A percentile compares a stretch with the other conserved stretches of the same genome.
These are phyloP conservation scores for Linnaemya tessellans DNA, from an alignment of 2,888 invertebrate species.

Conservation along the genomic window DNA sequence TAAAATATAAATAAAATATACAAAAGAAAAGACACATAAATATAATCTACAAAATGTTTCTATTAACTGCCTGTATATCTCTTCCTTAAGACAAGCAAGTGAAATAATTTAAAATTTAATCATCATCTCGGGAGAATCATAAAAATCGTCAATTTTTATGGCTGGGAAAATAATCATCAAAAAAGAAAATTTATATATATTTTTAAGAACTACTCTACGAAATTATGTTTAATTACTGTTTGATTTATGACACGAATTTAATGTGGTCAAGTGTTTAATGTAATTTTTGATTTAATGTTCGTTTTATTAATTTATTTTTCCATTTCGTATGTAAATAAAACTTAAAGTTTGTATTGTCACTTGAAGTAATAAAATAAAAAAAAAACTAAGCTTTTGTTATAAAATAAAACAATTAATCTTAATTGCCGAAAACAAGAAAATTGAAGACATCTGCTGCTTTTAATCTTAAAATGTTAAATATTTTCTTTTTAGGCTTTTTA, in stretches of 20 bases:
- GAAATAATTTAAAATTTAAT: conserved; percentile 50
- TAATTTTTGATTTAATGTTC: neutral
- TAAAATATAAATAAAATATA: neutral
- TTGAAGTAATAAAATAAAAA: neutral
- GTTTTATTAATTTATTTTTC: neutral
- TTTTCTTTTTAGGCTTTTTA: no score
- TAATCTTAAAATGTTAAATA: no score
- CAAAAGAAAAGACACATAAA: conserved; percentile 43
- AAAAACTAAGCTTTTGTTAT: neutral
- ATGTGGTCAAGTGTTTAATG: neutral
- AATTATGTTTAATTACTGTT: neutral
- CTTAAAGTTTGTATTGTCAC: neutral
- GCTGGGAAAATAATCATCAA: neutral
- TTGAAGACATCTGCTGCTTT: no score
- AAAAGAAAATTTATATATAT: no score
- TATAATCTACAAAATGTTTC: conserved; percentile 55
- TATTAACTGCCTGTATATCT: conserved; percentile 39
- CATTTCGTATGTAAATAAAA: neutral
- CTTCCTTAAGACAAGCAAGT: neutral
- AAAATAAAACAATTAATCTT: neutral
- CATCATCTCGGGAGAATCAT: conserved; percentile 12
- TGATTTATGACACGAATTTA: conserved; percentile 12
- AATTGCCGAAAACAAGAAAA: neutral
- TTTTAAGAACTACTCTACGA: neutral
- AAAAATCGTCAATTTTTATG: conserved; percentile 24